Base-by-base conservation (phyloP, 2,888 invertebrate species). In the Drosophila paramelanica region DNA sequence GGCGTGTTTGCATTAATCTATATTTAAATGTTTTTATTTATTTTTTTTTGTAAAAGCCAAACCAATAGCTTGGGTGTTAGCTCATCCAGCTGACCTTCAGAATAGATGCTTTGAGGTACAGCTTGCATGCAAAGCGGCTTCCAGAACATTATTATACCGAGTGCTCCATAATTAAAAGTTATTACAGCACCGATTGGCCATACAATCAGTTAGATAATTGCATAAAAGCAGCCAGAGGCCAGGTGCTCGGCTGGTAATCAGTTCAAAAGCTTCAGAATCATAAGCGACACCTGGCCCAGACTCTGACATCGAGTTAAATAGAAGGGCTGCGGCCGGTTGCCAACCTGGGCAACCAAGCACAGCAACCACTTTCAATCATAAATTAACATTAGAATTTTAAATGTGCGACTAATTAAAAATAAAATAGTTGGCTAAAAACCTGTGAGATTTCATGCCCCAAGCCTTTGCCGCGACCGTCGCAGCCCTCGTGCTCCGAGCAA, bases 381-480 rank as follows among this genome's bases (percentile, higher is more conserved):
- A 89, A 89, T 84, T 79, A 86, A 68, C 67, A 88, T 85, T 85
- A 86, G 89, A 86, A 85, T 85, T 89, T 88, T 75, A 89, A 85
- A 85, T 85, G 70, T 74, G 61, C 60, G 56, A 67, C 76, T 82
- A 86, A 89, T 89, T 86, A 85, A 72, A 73, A 55, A 84, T 36
- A 36, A 36, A 36, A 36, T 66, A 84, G 49, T 65, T 69, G 68
- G 75, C 61, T 61, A 67, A 67, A 77, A 79, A 86, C 86, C 83
- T 79, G 83, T 88, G 83, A 83, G 89, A 88, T 85, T 85, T 89
- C 88, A 85, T 89, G 82, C 89, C 73, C 67, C 60, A 67, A 80
- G 81, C 70, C 57, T 74, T 65, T 71, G 61, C 49, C 66, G 52
- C 33, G 33, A 33, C 49, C 38, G 27, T 51, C 59, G 53, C 43